phyloP scores from a whole-genome alignment of 1,140 invertebrate genomes.

The Drosophila miranda region DNA sequence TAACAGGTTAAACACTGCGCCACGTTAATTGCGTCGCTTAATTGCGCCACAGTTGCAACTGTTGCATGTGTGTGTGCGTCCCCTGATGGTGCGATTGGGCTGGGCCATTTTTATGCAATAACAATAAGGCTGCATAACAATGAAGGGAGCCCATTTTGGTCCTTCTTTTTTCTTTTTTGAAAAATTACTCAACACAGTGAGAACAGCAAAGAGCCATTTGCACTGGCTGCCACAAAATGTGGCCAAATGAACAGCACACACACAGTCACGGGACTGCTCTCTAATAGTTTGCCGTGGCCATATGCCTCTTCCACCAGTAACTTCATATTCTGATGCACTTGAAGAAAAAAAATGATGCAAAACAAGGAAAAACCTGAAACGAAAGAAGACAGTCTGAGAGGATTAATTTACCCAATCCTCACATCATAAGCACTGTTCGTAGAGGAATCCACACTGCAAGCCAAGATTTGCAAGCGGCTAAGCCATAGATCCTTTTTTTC shows the following conservation, averaged over 20 bases:
- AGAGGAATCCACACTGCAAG: no score
- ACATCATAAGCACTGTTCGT: no score
- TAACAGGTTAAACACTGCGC: conserved; percentile 77
- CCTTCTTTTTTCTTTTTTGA: conserved; percentile 50
- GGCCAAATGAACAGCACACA: conserved; percentile 67
- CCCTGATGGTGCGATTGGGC: conserved; percentile 5
- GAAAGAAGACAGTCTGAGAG: no score
- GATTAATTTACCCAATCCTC: no score
- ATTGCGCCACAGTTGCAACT: conserved; percentile 74
- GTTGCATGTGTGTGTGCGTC: conserved; percentile 52
- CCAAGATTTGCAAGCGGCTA: no score
- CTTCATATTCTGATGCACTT: conserved; percentile 19
- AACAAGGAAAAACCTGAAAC: no score
- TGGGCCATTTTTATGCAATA: conserved; percentile 75
- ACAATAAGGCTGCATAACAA: conserved; percentile 79
- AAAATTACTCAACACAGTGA: conserved; percentile 67
- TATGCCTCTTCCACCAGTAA: conserved; percentile 16
- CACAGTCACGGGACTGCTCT: conserved; percentile 62
- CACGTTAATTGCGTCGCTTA: conserved; percentile 78
- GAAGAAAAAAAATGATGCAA: no score
- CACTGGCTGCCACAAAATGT: conserved; percentile 69
- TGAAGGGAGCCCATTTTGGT: conserved; percentile 43
- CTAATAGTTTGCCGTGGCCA: conserved; percentile 65
- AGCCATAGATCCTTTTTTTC: not conserved
- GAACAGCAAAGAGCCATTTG: conserved; percentile 70